Evolutionary conservation across 2,113 vertebrate genomes (phyloP).

Genomic region (Marcusenius ussheri): DNA sequence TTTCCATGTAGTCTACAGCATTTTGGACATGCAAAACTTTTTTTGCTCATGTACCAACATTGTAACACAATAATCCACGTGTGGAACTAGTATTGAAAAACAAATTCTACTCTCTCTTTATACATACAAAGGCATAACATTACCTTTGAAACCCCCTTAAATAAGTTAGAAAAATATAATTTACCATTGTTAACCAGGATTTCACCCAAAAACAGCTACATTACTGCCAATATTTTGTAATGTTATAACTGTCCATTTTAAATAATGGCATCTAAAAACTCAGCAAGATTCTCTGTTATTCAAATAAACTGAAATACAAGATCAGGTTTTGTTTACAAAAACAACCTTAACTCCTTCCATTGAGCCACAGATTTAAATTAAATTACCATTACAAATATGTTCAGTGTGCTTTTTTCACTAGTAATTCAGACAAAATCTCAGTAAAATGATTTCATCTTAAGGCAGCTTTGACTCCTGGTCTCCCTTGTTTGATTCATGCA

Average conservation of each 20-base stretch:
- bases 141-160: conserved; percentile 20
- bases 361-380: neutral
- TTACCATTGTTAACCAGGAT: neutral
- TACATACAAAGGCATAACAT: conserved; percentile 14
- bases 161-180: conserved; percentile 26
- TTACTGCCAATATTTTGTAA: neutral
- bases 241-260: conserved; percentile 6
- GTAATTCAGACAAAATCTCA: neutral
- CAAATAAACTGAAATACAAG: conserved; percentile 26
- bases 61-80: neutral
- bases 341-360: neutral
- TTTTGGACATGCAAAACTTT: conserved; percentile 32
- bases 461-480: neutral
- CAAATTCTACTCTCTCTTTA: neutral
- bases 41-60: neutral
- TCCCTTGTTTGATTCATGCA: neutral
- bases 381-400: neutral
- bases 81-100: neutral
- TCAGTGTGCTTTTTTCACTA: neutral
- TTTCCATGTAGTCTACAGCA: conserved; percentile 28
- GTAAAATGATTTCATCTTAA: neutral
- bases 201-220: neutral
- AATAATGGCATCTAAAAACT: neutral
- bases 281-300: conserved; percentile 14
- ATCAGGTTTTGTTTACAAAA: conserved; percentile 44